Percentiles rank a stretch among this genome's conserved stretches.
Conservation (phyloP, 2,113 vertebrate genomes). For the Myrmecophaga tridactyla region DNA sequence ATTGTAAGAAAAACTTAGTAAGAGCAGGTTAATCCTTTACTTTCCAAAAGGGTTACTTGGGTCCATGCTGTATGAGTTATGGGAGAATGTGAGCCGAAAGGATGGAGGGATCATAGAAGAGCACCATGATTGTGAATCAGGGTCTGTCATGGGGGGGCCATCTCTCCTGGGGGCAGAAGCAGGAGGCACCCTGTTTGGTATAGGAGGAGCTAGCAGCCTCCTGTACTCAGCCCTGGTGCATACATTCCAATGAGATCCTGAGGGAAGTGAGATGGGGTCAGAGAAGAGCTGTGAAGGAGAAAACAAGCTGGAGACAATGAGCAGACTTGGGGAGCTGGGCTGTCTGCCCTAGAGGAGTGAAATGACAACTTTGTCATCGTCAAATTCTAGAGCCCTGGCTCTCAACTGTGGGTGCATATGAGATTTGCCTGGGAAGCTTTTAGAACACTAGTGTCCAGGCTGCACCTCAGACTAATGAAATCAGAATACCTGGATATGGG, state of each 20-base stretch:
- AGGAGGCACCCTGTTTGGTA: neutral
- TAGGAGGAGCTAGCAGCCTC: neutral
- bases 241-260: neutral
- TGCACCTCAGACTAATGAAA: neutral
- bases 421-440: neutral
- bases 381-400: neutral
- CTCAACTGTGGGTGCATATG: neutral
- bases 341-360: neutral
- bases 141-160: neutral
- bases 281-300: neutral
- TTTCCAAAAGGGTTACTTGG: neutral
- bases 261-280: neutral
- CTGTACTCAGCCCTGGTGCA: neutral
- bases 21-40: neutral
- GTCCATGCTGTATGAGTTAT: neutral
- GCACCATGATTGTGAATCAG: neutral
- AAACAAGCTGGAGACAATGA: neutral
- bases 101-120: neutral
- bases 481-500: neutral
- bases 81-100: neutral
- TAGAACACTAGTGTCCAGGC: neutral
- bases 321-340: neutral
- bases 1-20: neutral
- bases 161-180: neutral
- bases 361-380: too few species aligned